These are phyloP conservation scores for Acholoe squamosa DNA, from an alignment of 2,888 invertebrate genomes.

Conservation along the genomic window DNA sequence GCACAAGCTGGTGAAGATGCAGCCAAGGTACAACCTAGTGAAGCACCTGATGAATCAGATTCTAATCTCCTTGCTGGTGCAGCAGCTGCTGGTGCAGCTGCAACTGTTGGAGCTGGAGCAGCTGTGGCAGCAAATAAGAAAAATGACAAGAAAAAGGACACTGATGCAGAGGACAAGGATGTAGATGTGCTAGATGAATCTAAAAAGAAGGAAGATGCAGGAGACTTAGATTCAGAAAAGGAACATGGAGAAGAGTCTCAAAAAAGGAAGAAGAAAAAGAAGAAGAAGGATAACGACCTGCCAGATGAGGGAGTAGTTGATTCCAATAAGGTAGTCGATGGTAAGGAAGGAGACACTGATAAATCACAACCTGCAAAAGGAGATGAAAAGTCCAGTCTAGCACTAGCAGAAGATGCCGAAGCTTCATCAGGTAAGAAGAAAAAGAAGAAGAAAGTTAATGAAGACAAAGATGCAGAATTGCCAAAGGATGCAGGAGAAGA, in stretches of 20 bases:
- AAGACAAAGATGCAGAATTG: not conserved
- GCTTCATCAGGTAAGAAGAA: not conserved
- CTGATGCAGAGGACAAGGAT: not conserved
- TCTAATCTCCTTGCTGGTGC: not conserved
- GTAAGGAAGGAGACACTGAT: not conserved
- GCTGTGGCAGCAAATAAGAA: not conserved
- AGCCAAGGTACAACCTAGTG: too few relatives aligned
- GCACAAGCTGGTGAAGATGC: too few relatives aligned
- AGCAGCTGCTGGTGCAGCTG: not conserved
- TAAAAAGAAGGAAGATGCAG: not conserved
- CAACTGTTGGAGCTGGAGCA: not conserved
- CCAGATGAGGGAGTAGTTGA: not conserved
- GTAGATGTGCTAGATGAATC: not conserved
- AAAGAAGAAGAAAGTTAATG: conserved; percentile 21
- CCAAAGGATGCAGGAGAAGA: not conserved
- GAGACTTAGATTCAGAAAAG: conserved; percentile 11
- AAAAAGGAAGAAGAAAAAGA: conserved; percentile 13
- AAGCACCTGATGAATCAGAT: too few relatives aligned
- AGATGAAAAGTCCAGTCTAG: not conserved
- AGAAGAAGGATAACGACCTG: not conserved
- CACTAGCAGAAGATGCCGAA: not conserved
- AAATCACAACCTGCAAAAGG: not conserved
- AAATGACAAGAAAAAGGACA: not conserved
- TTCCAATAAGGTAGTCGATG: not conserved
- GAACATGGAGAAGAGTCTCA: not conserved